Percentiles rank a stretch among this genome's conserved stretches.
phyloP scores from a whole-genome alignment of 2,888 invertebrate species.

The Phaedon cochleariae region DNA sequence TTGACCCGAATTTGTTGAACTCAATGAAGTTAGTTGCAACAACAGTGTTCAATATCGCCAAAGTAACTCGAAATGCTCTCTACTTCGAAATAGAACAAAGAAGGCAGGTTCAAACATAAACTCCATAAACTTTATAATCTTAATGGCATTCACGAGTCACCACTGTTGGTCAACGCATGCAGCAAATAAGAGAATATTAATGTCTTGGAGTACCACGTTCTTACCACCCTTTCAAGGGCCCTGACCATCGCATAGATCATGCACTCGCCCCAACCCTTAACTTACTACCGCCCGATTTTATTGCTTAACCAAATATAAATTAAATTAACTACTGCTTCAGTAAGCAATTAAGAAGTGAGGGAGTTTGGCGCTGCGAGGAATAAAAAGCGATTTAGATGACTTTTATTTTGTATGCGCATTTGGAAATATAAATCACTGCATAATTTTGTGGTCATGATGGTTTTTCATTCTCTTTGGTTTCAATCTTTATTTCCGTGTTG shows the following conservation, averaged over 20 bases:
- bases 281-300: constrained; percentile 60
- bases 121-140: too few species aligned
- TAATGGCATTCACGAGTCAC: too few species aligned
- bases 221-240: constrained; percentile 59
- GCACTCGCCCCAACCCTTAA: constrained; percentile 53
- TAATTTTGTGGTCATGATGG: constrained; percentile 46
- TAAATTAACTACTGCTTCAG: constrained; percentile 64
- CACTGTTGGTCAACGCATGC: constrained; percentile 52
- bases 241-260: constrained; percentile 62
- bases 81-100: too few species aligned
- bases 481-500: constrained; percentile 33
- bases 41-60: too few species aligned
- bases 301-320: constrained; percentile 63
- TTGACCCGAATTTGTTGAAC: too few species aligned
- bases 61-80: too few species aligned
- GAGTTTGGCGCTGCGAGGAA: constrained; percentile 58
- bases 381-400: constrained; percentile 61
- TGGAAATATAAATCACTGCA: constrained; percentile 50
- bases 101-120: too few species aligned
- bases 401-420: constrained; percentile 57
- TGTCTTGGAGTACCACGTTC: constrained; percentile 61
- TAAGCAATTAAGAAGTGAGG: constrained; percentile 63
- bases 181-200: constrained; percentile 61
- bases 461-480: constrained; percentile 38
- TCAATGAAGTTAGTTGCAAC: too few species aligned